Conservation (phyloP, 2,113 vertebrate genomes). For the Sylvietta virens region DNA sequence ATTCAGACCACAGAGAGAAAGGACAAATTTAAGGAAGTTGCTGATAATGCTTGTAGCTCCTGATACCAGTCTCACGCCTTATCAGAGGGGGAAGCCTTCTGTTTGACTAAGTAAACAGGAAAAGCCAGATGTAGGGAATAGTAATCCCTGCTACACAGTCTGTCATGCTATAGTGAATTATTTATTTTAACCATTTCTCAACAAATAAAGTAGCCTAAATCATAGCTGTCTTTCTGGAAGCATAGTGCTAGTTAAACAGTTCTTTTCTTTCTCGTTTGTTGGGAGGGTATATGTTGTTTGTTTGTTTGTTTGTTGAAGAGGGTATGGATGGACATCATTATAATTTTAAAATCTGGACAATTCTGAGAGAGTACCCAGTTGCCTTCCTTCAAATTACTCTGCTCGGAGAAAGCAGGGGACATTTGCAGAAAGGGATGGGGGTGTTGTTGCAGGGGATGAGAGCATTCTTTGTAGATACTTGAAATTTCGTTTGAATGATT, state of each 20-base stretch:
- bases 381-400: background rate
- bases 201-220: background rate
- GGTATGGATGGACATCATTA: background rate
- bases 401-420: background rate
- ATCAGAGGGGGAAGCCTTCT: background rate
- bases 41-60: background rate
- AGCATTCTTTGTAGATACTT: background rate
- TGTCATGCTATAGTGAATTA: background rate
- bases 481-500: background rate
- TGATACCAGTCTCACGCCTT: background rate
- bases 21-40: background rate
- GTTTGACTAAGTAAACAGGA: background rate
- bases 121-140: background rate
- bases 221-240: background rate
- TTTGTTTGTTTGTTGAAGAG: too few species aligned
- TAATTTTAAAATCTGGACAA: background rate
- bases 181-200: background rate
- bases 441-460: background rate
- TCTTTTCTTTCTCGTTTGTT: background rate
- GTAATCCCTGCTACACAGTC: background rate
- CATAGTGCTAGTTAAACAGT: background rate
- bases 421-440: accelerated
- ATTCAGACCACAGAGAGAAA: background rate
- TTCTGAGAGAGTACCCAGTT: background rate
- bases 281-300: too few species aligned